These are phyloP conservation scores for Macroglossus sobrinus DNA, from an alignment of 2,113 vertebrate genomes.

Conservation along the genomic window DNA sequence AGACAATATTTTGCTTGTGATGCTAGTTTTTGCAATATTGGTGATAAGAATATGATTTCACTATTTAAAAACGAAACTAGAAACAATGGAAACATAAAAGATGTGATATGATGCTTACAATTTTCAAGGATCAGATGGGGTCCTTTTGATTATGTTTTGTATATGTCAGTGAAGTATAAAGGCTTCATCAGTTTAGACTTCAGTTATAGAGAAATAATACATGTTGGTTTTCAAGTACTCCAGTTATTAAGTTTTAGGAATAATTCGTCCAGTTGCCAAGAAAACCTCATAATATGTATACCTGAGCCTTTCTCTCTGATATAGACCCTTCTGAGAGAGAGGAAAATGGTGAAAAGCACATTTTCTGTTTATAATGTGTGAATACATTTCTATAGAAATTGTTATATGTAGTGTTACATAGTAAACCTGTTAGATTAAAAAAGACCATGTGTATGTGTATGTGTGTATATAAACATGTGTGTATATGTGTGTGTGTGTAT, in stretches of 20 bases:
- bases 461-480: background rate
- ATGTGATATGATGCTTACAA: background rate
- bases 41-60: background rate
- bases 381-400: background rate
- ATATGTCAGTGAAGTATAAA: conserved; percentile 92
- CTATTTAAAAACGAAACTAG: conserved; percentile 13
- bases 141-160: conserved; percentile 86
- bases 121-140: background rate
- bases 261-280: background rate
- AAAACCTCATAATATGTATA: background rate
- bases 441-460: background rate
- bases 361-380: background rate
- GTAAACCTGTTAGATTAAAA: background rate
- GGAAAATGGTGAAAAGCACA: background rate
- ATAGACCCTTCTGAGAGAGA: background rate
- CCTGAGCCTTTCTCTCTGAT: background rate
- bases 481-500: background rate
- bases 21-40: background rate
- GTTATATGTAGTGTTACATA: background rate
- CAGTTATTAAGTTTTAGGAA: background rate
- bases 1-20: background rate
- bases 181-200: conserved; percentile 78
- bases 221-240: background rate
- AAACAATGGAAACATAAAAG: background rate
- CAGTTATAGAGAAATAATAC: background rate